Evolutionary conservation across 2,113 vertebrate species (phyloP).

Genomic region (Neolamprologus devosi): DNA sequence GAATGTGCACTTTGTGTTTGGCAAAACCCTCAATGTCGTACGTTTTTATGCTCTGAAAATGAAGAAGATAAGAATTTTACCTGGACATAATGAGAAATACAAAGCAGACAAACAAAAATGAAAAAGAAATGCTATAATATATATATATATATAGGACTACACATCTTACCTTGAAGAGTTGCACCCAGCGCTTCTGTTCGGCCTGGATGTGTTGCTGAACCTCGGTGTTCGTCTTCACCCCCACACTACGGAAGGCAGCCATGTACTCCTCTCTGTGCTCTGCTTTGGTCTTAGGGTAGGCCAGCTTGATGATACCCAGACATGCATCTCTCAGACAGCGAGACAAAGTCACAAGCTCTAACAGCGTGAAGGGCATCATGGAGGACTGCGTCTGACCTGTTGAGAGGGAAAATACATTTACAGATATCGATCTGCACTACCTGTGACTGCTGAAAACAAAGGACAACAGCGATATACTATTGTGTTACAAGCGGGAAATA

Average conservation of each 20-base stretch:
- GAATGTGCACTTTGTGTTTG: neutral
- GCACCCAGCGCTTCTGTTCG: conserved; percentile 92
- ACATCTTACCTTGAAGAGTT: conserved; percentile 87
- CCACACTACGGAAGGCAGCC: conserved; percentile 86
- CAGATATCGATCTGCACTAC: conserved; percentile 36
- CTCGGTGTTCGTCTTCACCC: conserved; percentile 81
- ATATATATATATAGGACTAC: too few relatives aligned
- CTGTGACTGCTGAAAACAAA: neutral
- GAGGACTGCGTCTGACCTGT: conserved; percentile 84
- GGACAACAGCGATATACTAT: neutral
- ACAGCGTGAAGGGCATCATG: conserved; percentile 95
- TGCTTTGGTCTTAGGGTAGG: conserved; percentile 90
- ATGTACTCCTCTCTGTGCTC: conserved; percentile 91
- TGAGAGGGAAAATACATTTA: neutral
- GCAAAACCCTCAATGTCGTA: neutral
- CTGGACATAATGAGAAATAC: neutral
- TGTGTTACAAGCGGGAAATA: neutral
- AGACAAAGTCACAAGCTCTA: conserved; percentile 85
- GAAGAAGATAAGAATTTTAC: neutral
- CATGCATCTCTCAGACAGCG: conserved; percentile 92
- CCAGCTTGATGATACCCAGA: conserved; percentile 94
- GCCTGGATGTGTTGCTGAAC: conserved; percentile 87
- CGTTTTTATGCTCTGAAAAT: neutral
- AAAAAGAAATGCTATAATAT: neutral
- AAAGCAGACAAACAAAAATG: neutral